Conservation (phyloP, 2,797 vertebrate species). For the Premnoplex brunnescens region DNA sequence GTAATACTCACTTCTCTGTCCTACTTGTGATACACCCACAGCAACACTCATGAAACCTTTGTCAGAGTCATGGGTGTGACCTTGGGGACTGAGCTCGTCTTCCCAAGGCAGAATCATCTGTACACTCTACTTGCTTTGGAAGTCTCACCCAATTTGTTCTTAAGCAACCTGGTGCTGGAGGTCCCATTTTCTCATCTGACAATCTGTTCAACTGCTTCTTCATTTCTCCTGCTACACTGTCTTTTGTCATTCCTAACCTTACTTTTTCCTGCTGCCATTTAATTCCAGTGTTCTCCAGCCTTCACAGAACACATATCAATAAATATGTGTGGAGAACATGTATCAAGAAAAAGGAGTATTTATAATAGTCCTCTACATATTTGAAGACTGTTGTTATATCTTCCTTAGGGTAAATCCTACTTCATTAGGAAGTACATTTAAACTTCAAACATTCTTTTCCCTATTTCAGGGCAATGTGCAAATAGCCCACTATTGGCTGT, state of each 20-base stretch:
- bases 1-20: neutral
- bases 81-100: neutral
- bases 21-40: neutral
- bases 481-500: neutral
- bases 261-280: neutral
- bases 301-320: neutral
- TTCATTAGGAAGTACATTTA: neutral
- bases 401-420: neutral
- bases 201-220: neutral
- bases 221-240: neutral
- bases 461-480: neutral
- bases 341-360: neutral
- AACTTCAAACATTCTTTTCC: neutral
- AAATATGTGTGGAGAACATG: neutral
- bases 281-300: neutral
- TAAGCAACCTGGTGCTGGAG: neutral
- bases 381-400: neutral
- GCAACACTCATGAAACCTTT: neutral
- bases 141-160: neutral
- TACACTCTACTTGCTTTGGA: neutral
- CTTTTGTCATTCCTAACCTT: neutral
- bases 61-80: accelerated
- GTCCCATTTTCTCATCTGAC: neutral
- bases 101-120: neutral
- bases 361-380: neutral